These are phyloP conservation scores for Camponotus fellah DNA, from an alignment of 2,888 invertebrate genomes.

Conservation along the genomic window DNA sequence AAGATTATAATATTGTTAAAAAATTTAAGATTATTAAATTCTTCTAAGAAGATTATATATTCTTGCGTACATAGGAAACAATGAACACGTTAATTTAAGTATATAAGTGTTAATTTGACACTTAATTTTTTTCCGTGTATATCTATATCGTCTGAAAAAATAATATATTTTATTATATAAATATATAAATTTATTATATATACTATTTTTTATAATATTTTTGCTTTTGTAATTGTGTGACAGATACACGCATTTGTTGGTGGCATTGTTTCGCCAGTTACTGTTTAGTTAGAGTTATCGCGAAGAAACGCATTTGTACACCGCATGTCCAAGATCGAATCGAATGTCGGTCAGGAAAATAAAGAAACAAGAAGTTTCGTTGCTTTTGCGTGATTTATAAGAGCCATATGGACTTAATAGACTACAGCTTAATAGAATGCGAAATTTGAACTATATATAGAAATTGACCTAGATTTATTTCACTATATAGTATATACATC, in stretches of 20 bases:
- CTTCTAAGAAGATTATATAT: too few relatives aligned
- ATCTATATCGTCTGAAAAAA: not conserved
- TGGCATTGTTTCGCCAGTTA: slow-evolving; percentile 8
- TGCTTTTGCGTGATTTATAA: slow-evolving; percentile 46
- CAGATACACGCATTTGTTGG: not conserved
- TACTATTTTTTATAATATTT: not conserved
- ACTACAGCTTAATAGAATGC: slow-evolving; percentile 41
- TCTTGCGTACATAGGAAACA: too few relatives aligned
- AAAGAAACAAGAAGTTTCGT: slow-evolving; percentile 44
- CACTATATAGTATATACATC: not conserved
- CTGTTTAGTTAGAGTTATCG: not conserved
- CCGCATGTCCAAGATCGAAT: slow-evolving; percentile 51
- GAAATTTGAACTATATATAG: slow-evolving; percentile 15
- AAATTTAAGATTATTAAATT: too few relatives aligned
- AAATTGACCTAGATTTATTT: slow-evolving; percentile 44
- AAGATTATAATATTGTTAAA: too few relatives aligned
- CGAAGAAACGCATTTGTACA: slow-evolving; percentile 28
- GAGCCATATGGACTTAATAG: slow-evolving; percentile 30
- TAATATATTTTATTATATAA: not conserved
- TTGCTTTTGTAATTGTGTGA: slow-evolving; percentile 20
- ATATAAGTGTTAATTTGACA: too few relatives aligned
- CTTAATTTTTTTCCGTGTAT: too few relatives aligned
- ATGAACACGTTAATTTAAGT: too few relatives aligned
- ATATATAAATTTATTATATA: not conserved
- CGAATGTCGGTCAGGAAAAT: slow-evolving; percentile 47